Evolutionary conservation across 2,113 vertebrate genomes (phyloP).

Genomic region (Struthidea cinerea): DNA sequence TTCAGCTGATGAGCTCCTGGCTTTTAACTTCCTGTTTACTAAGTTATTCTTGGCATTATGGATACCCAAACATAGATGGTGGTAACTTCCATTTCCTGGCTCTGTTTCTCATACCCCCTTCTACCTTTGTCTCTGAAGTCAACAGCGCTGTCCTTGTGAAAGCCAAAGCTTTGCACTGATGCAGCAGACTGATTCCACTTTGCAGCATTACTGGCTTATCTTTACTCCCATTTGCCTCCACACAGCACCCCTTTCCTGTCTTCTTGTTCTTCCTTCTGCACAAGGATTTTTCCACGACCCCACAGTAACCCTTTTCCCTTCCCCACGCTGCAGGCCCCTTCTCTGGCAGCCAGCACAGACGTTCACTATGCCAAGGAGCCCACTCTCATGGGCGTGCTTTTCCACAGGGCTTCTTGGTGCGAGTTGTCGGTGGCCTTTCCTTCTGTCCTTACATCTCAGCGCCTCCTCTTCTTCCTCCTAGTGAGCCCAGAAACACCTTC

Average conservation of each 20-base stretch:
- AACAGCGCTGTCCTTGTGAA: neutral
- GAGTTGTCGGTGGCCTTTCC: neutral
- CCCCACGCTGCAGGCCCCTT: neutral
- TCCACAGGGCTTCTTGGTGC: neutral
- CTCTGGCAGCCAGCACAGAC: neutral
- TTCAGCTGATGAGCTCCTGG: neutral
- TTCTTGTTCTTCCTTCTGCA: neutral
- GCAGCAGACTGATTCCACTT: neutral
- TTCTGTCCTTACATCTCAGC: neutral
- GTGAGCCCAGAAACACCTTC: neutral
- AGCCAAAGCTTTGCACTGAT: neutral
- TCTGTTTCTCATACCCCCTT: neutral
- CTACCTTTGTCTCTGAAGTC: neutral
- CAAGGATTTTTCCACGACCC: neutral
- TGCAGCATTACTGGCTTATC: neutral
- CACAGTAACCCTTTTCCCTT: neutral
- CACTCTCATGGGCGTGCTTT: rapidly evolving
- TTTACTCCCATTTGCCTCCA: neutral
- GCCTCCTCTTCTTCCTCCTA: neutral
- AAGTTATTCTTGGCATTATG: neutral
- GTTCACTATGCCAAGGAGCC: neutral
- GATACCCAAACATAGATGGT: neutral
- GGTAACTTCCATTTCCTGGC: neutral
- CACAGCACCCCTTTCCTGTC: neutral
- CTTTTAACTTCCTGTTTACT: neutral